A percentile compares a stretch with the other conserved stretches of the same genome.
These are phyloP conservation scores for Sus cebifrons DNA, from an alignment of 2,797 vertebrate genomes.

Conservation along the genomic window DNA sequence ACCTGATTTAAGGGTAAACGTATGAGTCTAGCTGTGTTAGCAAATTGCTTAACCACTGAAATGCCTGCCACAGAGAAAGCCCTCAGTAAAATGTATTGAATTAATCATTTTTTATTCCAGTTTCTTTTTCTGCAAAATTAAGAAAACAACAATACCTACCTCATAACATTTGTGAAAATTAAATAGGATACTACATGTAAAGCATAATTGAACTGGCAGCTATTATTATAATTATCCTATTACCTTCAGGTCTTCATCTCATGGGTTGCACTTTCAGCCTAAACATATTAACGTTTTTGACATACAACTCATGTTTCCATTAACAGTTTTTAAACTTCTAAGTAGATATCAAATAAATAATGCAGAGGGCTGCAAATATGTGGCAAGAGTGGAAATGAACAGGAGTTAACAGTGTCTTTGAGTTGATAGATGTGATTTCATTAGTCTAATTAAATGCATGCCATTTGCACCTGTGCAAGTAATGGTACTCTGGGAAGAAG, in stretches of 20 bases:
- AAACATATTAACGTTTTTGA: background rate
- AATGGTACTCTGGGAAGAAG: background rate
- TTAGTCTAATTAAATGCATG: slow-evolving; percentile 39
- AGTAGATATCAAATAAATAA: background rate
- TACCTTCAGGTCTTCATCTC: background rate
- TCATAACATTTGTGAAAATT: slow-evolving; percentile 23
- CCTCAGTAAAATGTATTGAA: background rate
- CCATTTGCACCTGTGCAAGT: background rate
- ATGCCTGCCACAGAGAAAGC: background rate
- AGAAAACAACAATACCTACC: background rate
- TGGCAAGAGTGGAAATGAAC: background rate
- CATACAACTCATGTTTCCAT: background rate
- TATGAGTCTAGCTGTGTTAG: slow-evolving; percentile 1
- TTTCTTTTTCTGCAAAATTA: background rate
- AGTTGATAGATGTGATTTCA: slow-evolving; percentile 40
- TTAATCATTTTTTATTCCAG: slow-evolving; percentile 58
- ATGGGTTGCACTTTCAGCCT: background rate
- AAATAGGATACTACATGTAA: background rate
- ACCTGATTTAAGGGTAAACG: background rate
- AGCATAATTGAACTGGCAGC: background rate
- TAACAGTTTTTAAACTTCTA: background rate
- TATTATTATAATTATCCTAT: background rate
- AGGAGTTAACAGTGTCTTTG: background rate
- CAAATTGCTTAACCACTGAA: background rate
- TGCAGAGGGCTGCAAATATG: background rate